These are phyloP conservation scores for Misgurnus mizolepis DNA, from an alignment of 2,113 vertebrate species.

Conservation along the genomic window DNA sequence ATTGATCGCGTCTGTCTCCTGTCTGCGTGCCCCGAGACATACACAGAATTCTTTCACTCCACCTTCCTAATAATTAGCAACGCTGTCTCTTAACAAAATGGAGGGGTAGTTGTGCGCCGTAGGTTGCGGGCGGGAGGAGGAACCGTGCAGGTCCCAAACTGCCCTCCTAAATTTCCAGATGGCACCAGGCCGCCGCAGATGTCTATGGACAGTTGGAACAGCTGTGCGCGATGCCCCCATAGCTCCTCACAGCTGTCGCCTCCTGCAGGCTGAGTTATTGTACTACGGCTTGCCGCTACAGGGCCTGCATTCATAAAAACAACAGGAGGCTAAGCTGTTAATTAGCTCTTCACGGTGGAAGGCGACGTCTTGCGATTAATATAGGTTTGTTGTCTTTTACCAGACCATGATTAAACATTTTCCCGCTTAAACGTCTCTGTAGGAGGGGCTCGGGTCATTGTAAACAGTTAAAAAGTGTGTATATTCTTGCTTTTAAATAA, in stretches of 20 bases:
- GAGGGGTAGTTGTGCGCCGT: constrained; percentile 57
- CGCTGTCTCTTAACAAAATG: constrained; percentile 61
- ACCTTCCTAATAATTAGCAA: constrained; percentile 64
- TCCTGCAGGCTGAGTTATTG: constrained; percentile 74
- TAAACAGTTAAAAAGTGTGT: constrained; percentile 69
- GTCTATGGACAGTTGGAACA: constrained; percentile 68
- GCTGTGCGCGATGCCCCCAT: constrained; percentile 59
- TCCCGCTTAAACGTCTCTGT: constrained; percentile 67
- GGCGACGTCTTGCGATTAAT: constrained; percentile 73
- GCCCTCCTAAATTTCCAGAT: constrained; percentile 70
- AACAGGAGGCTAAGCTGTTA: constrained; percentile 80
- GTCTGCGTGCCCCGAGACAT: constrained; percentile 57
- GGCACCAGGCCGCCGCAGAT: constrained; percentile 66
- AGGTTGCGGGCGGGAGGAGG: constrained; percentile 45
- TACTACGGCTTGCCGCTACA: constrained; percentile 62
- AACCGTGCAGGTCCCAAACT: constrained; percentile 67
- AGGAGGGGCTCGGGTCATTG: constrained; percentile 68
- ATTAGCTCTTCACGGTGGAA: constrained; percentile 75
- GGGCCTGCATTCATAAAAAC: constrained; percentile 75
- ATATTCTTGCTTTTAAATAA: constrained; percentile 65
- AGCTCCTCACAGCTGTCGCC: constrained; percentile 68
- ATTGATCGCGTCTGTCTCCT: constrained; percentile 53
- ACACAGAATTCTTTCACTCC: constrained; percentile 50
- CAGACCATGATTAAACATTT: constrained; percentile 64
- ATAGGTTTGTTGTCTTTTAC: constrained; percentile 50